A percentile compares a stretch with the other conserved stretches of the same genome.
phyloP scores from a whole-genome alignment of 2,113 vertebrate genomes.

The Oncorhynchus kisutch region DNA sequence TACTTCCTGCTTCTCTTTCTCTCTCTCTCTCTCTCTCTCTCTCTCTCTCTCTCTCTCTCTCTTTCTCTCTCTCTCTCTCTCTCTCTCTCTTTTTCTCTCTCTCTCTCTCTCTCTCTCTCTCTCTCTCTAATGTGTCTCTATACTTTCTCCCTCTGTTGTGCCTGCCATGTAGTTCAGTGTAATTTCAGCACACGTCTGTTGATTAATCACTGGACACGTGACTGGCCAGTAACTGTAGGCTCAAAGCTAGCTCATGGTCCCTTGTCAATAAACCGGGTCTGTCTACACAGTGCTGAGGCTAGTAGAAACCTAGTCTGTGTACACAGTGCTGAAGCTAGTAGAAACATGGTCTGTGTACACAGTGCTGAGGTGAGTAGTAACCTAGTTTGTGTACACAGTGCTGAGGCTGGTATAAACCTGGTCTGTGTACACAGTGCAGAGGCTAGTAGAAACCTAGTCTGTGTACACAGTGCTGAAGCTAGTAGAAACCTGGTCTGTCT shows the following conservation, averaged over 20 bases:
- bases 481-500: too few species aligned
- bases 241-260: constrained; percentile 18
- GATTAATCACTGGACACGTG: constrained; percentile 23
- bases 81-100: neutral
- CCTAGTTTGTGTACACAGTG: too few species aligned
- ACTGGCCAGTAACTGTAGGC: constrained; percentile 4
- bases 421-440: too few species aligned
- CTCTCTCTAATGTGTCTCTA: neutral
- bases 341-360: too few species aligned
- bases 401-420: too few species aligned
- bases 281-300: too few species aligned
- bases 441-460: too few species aligned
- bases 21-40: neutral
- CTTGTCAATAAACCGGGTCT: neutral
- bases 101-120: neutral
- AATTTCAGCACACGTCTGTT: constrained; percentile 13
- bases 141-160: neutral
- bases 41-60: neutral
- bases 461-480: too few species aligned
- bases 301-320: too few species aligned
- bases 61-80: constrained; percentile 1
- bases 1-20: neutral
- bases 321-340: too few species aligned
- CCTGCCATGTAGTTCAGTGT: neutral
- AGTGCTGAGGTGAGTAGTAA: too few species aligned